Evolutionary conservation across 2,113 vertebrate species (phyloP).

Genomic region (Anthoscopus minutus): DNA sequence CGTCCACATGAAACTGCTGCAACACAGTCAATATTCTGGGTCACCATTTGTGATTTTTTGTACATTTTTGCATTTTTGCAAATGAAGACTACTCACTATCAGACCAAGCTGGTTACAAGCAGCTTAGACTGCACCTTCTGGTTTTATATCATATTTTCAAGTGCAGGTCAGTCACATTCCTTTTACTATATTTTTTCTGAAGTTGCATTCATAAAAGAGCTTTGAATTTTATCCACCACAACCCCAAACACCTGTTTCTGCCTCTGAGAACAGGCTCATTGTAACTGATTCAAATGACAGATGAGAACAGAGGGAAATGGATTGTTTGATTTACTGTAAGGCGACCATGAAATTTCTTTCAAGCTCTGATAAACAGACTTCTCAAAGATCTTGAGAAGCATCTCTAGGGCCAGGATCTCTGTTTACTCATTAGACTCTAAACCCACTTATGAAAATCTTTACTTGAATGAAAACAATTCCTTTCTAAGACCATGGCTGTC

Average conservation of each 20-base stretch:
- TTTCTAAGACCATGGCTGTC: neutral
- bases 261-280: conserved; percentile 41
- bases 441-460: conserved; percentile 34
- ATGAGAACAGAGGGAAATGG: conserved; percentile 28
- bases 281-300: conserved; percentile 54
- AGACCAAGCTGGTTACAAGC: neutral
- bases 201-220: neutral
- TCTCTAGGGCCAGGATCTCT: conserved; percentile 10
- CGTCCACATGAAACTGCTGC: neutral
- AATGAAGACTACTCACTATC: neutral
- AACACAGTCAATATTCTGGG: neutral
- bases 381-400: conserved; percentile 32
- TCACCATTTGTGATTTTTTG: neutral
- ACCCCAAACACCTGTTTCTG: conserved; percentile 2
- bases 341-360: conserved; percentile 45
- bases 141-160: neutral
- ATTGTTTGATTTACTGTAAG: conserved; percentile 50
- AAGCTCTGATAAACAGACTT: conserved; percentile 29
- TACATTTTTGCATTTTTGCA: neutral
- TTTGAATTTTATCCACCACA: neutral
- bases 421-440: conserved; percentile 49
- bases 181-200: neutral
- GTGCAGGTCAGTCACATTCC: neutral
- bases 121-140: neutral
- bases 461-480: conserved; percentile 54